Percentiles rank a stretch among this genome's conserved stretches.
phyloP scores from a whole-genome alignment of 2,888 invertebrate genomes.

The Acanthosepion lycidas region DNA sequence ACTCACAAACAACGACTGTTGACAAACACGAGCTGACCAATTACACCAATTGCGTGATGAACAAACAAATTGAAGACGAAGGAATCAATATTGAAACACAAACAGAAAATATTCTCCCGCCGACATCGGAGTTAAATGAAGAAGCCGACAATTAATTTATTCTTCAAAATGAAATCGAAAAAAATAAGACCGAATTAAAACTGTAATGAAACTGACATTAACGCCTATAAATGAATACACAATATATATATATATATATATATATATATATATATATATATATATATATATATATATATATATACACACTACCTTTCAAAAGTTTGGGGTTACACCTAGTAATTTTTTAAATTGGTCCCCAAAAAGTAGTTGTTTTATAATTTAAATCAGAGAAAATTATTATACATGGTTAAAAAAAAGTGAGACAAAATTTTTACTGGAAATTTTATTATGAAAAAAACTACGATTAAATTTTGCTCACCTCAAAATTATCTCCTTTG shows the following conservation, averaged over 20 bases:
- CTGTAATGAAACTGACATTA: background rate
- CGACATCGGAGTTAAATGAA: background rate
- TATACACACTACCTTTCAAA: background rate
- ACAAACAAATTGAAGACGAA: background rate
- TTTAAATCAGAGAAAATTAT: too few species aligned
- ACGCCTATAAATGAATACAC: background rate
- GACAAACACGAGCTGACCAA: slow-evolving; percentile 34
- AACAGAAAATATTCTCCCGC: background rate
- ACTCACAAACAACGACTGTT: slow-evolving; percentile 23
- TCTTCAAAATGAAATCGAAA: background rate
- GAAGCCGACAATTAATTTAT: background rate
- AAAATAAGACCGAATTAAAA: too few species aligned
- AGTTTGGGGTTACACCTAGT: too few species aligned
- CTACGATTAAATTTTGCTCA: too few species aligned
- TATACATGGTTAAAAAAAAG: too few species aligned
- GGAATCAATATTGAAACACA: background rate
- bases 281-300: background rate
- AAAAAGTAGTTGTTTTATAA: too few species aligned
- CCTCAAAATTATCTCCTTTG: too few species aligned
- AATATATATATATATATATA: background rate
- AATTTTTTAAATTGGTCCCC: too few species aligned
- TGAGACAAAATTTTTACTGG: too few species aligned
- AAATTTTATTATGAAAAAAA: too few species aligned
- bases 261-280: slow-evolving; percentile 25
- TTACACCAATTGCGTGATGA: background rate